These are phyloP conservation scores for Spizella passerina DNA, from an alignment of 2,797 vertebrate genomes.

Conservation along the genomic window DNA sequence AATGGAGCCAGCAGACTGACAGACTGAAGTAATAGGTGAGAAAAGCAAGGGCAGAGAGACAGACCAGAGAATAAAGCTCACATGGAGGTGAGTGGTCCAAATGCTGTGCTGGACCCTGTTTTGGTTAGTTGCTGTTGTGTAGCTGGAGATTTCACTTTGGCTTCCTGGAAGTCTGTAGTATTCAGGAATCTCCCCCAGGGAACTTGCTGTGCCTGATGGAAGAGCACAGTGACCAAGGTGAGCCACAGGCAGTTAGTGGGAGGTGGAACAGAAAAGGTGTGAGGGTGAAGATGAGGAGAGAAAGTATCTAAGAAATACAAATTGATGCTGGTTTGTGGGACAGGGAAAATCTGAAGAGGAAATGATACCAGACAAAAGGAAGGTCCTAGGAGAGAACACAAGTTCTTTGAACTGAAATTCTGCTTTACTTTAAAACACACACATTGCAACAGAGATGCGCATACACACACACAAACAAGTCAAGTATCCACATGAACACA, in stretches of 20 bases:
- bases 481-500: slow-evolving; percentile 37
- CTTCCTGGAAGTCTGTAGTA: not conserved
- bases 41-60: not conserved
- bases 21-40: not conserved
- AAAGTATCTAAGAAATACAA: not conserved
- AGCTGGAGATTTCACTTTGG: not conserved
- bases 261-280: not conserved
- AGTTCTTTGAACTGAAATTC: slow-evolving; percentile 39
- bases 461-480: not conserved
- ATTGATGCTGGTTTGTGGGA: not conserved
- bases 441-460: slow-evolving; percentile 3
- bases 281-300: not conserved
- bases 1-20: not conserved
- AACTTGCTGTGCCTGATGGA: not conserved
- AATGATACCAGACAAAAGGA: not conserved
- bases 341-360: not conserved
- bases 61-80: not conserved
- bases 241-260: not conserved
- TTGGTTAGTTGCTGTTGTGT: not conserved
- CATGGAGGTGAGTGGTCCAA: not conserved
- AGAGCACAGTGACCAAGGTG: not conserved
- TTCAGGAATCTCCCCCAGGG: not conserved
- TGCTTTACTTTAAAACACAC: slow-evolving; percentile 32
- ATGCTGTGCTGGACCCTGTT: not conserved
- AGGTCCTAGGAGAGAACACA: not conserved